These are phyloP conservation scores for Limnephilus rhombicus DNA, from an alignment of 2,888 invertebrate genomes.

Conservation along the genomic window DNA sequence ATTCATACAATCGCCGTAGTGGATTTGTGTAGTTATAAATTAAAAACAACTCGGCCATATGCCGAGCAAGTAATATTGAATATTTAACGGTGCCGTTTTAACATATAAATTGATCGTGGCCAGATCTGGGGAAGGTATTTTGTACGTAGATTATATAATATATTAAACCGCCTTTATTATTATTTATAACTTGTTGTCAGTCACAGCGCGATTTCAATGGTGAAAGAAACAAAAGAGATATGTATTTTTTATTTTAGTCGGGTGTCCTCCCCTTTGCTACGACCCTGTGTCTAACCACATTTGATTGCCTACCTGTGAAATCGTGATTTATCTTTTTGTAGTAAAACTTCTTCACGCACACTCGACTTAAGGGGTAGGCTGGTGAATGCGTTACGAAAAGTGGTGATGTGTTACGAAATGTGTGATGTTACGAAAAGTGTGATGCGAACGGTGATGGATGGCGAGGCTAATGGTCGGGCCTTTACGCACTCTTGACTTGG, in stretches of 20 bases:
- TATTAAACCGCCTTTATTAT: background rate
- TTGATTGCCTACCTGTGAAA: no score
- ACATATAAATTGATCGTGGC: background rate
- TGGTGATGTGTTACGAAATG: no score
- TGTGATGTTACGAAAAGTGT: no score
- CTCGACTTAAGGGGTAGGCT: no score
- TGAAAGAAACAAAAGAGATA: background rate
- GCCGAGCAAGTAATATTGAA: background rate
- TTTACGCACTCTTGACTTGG: no score
- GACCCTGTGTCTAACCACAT: no score
- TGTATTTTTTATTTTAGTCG: background rate
- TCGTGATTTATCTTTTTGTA: no score
- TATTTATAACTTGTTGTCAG: background rate
- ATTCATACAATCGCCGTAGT: background rate
- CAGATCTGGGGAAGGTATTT: background rate
- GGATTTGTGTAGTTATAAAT: constrained; percentile 1
- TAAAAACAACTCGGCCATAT: background rate
- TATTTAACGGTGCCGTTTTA: background rate
- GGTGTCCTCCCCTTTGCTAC: no score
- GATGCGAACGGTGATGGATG: no score
- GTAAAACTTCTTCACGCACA: no score
- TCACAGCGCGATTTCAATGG: background rate
- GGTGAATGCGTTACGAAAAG: no score
- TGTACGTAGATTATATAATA: background rate
- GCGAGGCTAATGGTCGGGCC: no score